These are phyloP conservation scores for Coreius guichenoti DNA, from an alignment of 2,797 vertebrate genomes.

Conservation along the genomic window DNA sequence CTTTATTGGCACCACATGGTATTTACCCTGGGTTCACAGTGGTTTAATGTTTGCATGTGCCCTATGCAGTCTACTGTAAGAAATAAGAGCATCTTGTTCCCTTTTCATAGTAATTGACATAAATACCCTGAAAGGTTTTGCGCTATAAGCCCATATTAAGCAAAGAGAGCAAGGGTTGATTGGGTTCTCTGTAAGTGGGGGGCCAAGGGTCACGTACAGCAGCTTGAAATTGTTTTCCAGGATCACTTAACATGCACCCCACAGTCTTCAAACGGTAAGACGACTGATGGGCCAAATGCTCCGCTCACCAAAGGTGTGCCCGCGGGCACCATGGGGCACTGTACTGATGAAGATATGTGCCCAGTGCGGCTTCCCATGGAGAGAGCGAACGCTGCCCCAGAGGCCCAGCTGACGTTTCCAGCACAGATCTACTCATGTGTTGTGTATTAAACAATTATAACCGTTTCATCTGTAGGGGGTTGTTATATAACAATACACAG, in stretches of 20 bases:
- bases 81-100: conserved; percentile 1
- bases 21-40: neutral
- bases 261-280: conserved; percentile 38
- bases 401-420: conserved; percentile 51
- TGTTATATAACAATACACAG: conserved; percentile 72
- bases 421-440: conserved; percentile 61
- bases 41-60: neutral
- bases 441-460: conserved; percentile 68
- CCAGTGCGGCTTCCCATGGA: conserved; percentile 45
- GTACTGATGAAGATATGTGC: conserved; percentile 25
- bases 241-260: conserved; percentile 27
- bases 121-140: neutral
- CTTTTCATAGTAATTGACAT: neutral
- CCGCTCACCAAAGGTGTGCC: conserved; percentile 44
- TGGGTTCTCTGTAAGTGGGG: neutral
- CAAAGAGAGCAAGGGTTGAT: conserved; percentile 2
- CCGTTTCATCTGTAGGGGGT: conserved; percentile 61
- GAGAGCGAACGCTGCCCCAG: conserved; percentile 51
- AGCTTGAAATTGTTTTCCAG: conserved; percentile 51
- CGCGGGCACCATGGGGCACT: neutral
- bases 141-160: neutral
- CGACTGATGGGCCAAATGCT: conserved; percentile 47
- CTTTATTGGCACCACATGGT: conserved; percentile 10
- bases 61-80: neutral
- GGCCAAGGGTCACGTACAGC: conserved; percentile 19